Evolutionary conservation across 1,140 invertebrate species (phyloP), one percentile per base, ranked within the genome.

Genomic region (Atta texana): DNA sequence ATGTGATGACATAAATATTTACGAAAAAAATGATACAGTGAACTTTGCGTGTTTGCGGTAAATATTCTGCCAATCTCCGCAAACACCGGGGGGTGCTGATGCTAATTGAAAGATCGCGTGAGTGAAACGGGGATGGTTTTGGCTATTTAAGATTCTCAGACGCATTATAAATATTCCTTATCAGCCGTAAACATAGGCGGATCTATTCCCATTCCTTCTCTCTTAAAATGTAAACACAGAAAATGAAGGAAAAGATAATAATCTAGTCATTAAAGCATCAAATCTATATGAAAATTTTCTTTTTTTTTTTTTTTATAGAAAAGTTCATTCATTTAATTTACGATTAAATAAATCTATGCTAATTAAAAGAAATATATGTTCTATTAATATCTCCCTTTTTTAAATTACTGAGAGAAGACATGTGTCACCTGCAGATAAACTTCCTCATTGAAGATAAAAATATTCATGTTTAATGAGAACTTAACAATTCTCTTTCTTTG

Each of bases 81-180:
- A 72, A 90, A 88, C 88, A 82, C 90, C 88, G 74, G 89, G 90
- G 90, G 92, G 89, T 91, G 91, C 80, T 85, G 61, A 86, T 86
- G 81, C 68, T 92, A 92, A 92, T 89, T 90, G 90, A 81, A 87
- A 85, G 86, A 92, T 91, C 81, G 88, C 88, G 87, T 92, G 89
- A 85, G 81, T 82, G 69, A 68, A 87, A 85, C 31, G 53, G 77
- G 24, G 16, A 28, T 66, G 44, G 53, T 49, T 86, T 74, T 24
- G 21, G n/a, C n/a, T n/a, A 49, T 59, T 63, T 49, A 75, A 61
- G 59, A 74, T 64, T 85, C 39, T 66, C 31, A 57, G 49, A 55
- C 51, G 55, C 34, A 24, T 53, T 74, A 85, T 44, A 85, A 88
- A 21, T 85, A 64, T 18, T 44, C 24, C 28, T 39, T 66, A 55